phyloP scores from a whole-genome alignment of 92 coral and sea anemone genomes.

The Porites cylindrica region DNA sequence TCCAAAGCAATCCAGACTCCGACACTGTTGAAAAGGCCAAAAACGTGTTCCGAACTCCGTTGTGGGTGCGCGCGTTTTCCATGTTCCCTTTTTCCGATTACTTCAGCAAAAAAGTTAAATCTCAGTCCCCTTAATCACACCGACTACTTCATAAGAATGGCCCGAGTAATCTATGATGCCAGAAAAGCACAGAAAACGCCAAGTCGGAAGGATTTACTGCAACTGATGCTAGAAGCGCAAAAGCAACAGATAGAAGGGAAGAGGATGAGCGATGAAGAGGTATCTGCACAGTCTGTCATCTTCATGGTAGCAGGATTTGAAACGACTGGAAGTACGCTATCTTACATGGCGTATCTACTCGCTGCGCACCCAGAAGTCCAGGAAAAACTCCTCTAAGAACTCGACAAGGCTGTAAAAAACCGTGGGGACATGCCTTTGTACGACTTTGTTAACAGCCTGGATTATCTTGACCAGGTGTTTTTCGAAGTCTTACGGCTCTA shows the following conservation, averaged over 20 bases:
- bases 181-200: slow-evolving; percentile 51
- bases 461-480: slow-evolving; percentile 80
- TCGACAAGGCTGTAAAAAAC: slow-evolving; percentile 50
- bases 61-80: slow-evolving; percentile 60
- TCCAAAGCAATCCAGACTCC: slow-evolving; percentile 50
- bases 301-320: slow-evolving; percentile 81
- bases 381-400: slow-evolving; percentile 68
- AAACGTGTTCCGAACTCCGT: slow-evolving; percentile 41
- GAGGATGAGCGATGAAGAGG: slow-evolving; percentile 68
- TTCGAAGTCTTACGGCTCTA: slow-evolving; percentile 77
- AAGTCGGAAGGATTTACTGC: slow-evolving; percentile 73
- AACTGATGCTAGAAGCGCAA: slow-evolving; percentile 78
- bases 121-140: slow-evolving; percentile 23
- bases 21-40: slow-evolving; percentile 23
- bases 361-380: slow-evolving; percentile 77
- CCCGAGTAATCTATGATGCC: slow-evolving; percentile 57
- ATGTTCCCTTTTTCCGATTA: slow-evolving; percentile 66
- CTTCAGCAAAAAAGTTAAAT: slow-evolving; percentile 38
- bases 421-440: slow-evolving; percentile 50
- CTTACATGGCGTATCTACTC: slow-evolving; percentile 65
- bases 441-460: slow-evolving; percentile 67
- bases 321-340: slow-evolving; percentile 71
- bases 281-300: slow-evolving; percentile 77
- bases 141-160: slow-evolving; percentile 63
- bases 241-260: slow-evolving; percentile 43